Evolutionary conservation across 2,113 vertebrate species (phyloP).

Genomic region (Eretmochelys imbricata): DNA sequence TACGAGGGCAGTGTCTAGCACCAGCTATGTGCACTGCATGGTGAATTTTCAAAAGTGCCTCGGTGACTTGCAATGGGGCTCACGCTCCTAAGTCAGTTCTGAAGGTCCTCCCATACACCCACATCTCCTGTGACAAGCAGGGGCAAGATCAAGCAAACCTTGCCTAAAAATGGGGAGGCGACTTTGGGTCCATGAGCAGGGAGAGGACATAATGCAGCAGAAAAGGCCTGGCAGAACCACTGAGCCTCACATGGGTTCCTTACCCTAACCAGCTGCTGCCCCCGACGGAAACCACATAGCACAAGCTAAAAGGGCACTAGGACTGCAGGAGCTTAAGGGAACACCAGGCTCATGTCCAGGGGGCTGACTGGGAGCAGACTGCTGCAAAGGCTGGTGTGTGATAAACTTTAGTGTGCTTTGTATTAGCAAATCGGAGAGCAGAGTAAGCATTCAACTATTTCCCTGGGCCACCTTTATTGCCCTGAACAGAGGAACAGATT

Average conservation of each 20-base stretch:
- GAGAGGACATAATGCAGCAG: background rate
- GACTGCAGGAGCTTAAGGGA: background rate
- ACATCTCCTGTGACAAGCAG: background rate
- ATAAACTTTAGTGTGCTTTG: background rate
- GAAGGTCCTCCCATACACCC: background rate
- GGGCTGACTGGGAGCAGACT: background rate
- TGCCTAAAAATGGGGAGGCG: background rate
- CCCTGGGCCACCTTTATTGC: background rate
- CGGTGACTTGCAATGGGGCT: background rate
- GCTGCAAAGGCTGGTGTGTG: background rate
- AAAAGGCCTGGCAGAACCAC: background rate
- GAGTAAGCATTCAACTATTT: slow-evolving; percentile 41
- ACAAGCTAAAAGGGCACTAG: background rate
- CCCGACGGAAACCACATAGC: background rate
- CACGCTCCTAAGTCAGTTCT: background rate
- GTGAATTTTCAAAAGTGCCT: background rate
- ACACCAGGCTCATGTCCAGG: background rate
- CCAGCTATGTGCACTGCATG: background rate
- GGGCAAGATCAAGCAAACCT: background rate
- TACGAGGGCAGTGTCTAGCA: no score
- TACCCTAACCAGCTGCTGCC: background rate
- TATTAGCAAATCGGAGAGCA: background rate
- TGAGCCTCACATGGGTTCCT: background rate
- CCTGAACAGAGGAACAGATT: fast-evolving
- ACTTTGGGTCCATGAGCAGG: background rate